A percentile compares a stretch with the other conserved stretches of the same genome.
Conservation (phyloP, 1,140 invertebrate species). For the Epicauta chinensis region DNA sequence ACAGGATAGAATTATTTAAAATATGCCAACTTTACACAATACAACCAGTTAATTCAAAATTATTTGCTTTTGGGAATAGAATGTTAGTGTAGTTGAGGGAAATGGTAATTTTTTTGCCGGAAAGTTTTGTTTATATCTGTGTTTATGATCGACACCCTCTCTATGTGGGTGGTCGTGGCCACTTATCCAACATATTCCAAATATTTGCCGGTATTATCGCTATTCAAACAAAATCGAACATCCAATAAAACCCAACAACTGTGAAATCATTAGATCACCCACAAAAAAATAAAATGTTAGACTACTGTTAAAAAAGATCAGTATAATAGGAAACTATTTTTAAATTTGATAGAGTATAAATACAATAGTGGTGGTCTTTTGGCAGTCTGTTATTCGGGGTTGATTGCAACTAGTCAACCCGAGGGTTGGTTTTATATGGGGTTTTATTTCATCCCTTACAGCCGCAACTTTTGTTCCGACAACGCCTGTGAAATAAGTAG, state of each 20-base stretch:
- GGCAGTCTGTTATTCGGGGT: no score
- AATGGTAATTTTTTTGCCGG: no score
- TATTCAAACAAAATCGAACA: slow-evolving; percentile 1
- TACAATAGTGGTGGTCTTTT: slow-evolving; percentile 1
- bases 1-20: background rate
- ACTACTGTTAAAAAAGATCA: slow-evolving; percentile 1
- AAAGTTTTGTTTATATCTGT: background rate
- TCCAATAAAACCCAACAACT: background rate
- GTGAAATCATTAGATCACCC: background rate
- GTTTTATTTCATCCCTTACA: slow-evolving; percentile 21
- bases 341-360: slow-evolving; percentile 16
- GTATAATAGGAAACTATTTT: slow-evolving; percentile 18
- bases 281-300: slow-evolving; percentile 3
- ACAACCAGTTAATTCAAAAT: no score
- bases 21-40: no score
- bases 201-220: slow-evolving; percentile 1
- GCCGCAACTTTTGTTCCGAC: slow-evolving; percentile 16
- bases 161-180: slow-evolving; percentile 8
- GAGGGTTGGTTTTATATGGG: background rate
- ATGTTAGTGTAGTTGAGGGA: no score
- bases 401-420: no score
- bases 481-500: slow-evolving; percentile 21
- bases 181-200: background rate
- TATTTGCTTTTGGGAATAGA: no score
- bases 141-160: slow-evolving; percentile 4